These are phyloP conservation scores for Macaria notata DNA, from an alignment of 2,888 invertebrate species.

Conservation along the genomic window DNA sequence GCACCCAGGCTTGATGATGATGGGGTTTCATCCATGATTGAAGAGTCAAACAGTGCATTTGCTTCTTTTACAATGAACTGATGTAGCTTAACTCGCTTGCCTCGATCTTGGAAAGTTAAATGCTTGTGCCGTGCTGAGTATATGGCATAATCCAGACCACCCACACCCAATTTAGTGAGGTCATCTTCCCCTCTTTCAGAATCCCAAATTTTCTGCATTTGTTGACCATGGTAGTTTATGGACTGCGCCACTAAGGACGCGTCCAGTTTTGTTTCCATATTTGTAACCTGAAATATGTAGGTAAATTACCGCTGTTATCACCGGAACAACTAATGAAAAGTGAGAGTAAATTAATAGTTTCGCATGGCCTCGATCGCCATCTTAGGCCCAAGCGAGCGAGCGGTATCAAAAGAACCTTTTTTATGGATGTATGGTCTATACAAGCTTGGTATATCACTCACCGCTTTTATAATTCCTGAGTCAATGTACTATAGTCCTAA, in stretches of 20 bases:
- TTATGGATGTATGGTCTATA: no score
- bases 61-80: slow-evolving; percentile 95
- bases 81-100: slow-evolving; percentile 91
- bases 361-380: slow-evolving; percentile 21
- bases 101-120: slow-evolving; percentile 91
- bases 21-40: slow-evolving; percentile 71
- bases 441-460: no score
- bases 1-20: slow-evolving; percentile 75
- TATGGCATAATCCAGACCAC: slow-evolving; percentile 86
- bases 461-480: no score
- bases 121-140: slow-evolving; percentile 91
- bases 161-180: slow-evolving; percentile 83
- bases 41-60: slow-evolving; percentile 86
- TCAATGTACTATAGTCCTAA: no score
- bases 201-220: slow-evolving; percentile 94
- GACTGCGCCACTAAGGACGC: slow-evolving; percentile 85
- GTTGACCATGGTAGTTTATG: slow-evolving; percentile 93
- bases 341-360: slow-evolving; percentile 16
- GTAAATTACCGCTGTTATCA: not conserved
- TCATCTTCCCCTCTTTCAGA: slow-evolving; percentile 91
- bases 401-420: no score
- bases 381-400: slow-evolving; percentile 7
- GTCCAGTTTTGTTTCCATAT: slow-evolving; percentile 72
- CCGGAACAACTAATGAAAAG: slow-evolving; percentile 18
- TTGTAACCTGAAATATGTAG: slow-evolving; percentile 32